A percentile compares a stretch with the other conserved stretches of the same genome.
Conservation (phyloP, 2,888 invertebrate genomes). For the Gastracanthus pulcherrimus region DNA sequence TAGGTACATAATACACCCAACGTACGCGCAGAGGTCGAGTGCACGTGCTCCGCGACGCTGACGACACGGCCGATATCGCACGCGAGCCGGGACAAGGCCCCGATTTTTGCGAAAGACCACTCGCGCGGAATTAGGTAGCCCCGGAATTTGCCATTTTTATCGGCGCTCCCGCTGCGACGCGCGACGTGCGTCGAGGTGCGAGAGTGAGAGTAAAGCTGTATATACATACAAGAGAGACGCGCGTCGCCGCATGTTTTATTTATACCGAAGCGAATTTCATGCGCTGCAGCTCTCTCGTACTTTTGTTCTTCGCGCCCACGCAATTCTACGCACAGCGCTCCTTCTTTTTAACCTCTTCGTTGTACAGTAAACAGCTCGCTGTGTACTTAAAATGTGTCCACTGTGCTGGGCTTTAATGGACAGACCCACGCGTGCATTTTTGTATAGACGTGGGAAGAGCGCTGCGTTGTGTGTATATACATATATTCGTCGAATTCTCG, state of each 20-base stretch:
- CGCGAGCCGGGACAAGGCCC: background rate
- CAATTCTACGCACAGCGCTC: too few relatives aligned
- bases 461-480: too few relatives aligned
- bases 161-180: too few relatives aligned
- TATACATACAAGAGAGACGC: background rate
- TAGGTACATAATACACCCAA: background rate
- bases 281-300: background rate
- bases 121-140: background rate
- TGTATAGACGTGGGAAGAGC: background rate
- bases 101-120: background rate
- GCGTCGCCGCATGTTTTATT: background rate
- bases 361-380: too few relatives aligned
- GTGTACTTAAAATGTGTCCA: too few relatives aligned
- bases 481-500: slow-evolving; percentile 6
- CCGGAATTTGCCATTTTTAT: too few relatives aligned
- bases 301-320: background rate
- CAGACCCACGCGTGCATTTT: background rate
- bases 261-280: background rate
- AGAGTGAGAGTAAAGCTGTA: background rate
- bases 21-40: background rate
- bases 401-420: too few relatives aligned
- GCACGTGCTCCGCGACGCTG: background rate
- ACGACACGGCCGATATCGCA: too few relatives aligned
- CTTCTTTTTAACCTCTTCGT: too few relatives aligned
- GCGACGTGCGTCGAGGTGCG: too few relatives aligned